phyloP scores from a whole-genome alignment of 2,888 invertebrate genomes.

The Miltochrista miniata region DNA sequence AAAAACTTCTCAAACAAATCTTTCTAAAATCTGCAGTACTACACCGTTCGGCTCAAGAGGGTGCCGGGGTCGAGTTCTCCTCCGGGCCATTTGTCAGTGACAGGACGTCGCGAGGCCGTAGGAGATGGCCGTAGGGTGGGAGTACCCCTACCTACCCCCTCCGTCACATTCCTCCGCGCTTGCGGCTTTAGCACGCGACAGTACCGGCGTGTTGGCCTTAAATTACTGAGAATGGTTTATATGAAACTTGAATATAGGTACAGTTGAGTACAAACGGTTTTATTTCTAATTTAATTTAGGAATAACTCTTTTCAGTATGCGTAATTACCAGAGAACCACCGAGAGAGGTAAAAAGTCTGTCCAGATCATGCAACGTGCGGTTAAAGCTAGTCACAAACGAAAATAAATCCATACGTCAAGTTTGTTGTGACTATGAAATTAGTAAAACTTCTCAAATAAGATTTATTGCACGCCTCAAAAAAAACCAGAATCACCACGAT shows the following conservation, averaged over 20 bases:
- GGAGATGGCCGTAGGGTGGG: conserved; percentile 18
- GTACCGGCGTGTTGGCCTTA: conserved; percentile 61
- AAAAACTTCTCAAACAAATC: conserved; percentile 8
- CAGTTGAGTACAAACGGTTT: conserved; percentile 36
- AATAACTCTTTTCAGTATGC: too few relatives aligned
- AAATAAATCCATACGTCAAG: too few relatives aligned
- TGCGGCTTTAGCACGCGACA: conserved; percentile 66
- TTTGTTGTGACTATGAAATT: too few relatives aligned
- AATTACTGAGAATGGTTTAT: conserved; percentile 50
- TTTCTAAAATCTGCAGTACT: conserved; percentile 25
- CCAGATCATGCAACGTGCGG: too few relatives aligned
- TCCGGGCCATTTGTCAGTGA: conserved; percentile 83
- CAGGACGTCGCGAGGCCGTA: conserved; percentile 68
- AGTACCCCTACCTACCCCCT: conserved; percentile 42
- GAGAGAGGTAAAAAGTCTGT: too few relatives aligned
- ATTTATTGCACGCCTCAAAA: too few relatives aligned
- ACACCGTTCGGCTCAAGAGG: conserved; percentile 60
- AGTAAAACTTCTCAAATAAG: too few relatives aligned
- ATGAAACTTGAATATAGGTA: conserved; percentile 26
- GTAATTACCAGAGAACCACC: too few relatives aligned
- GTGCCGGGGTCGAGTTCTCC: conserved; percentile 78
- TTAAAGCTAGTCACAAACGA: too few relatives aligned
- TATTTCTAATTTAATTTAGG: not conserved
- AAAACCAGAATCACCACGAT: too few relatives aligned
- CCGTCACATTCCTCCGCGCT: conserved; percentile 55